phyloP scores from a whole-genome alignment of 2,888 invertebrate species.

The Melolontha melolontha region DNA sequence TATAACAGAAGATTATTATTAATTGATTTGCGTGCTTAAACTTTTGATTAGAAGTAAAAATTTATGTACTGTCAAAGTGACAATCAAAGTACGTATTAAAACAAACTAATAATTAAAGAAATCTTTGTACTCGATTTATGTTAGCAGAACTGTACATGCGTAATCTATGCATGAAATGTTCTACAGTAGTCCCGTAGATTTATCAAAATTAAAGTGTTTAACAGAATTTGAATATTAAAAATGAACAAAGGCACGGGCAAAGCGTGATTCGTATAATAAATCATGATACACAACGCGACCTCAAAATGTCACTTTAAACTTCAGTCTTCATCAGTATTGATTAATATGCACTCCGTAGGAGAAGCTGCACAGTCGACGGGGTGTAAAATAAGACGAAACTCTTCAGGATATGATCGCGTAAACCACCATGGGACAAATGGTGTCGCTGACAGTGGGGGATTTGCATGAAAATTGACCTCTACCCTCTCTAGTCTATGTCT shows the following conservation, averaged over 20 bases:
- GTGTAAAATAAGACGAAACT: constrained; percentile 60
- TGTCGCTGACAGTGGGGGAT: constrained; percentile 58
- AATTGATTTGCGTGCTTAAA: too few relatives aligned
- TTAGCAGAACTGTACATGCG: too few relatives aligned
- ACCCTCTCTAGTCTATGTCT: constrained; percentile 42
- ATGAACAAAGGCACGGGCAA: constrained; percentile 36
- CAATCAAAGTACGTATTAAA: too few relatives aligned
- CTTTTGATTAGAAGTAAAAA: too few relatives aligned
- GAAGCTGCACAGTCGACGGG: constrained; percentile 56
- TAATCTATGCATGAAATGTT: too few relatives aligned
- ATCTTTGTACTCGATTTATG: too few relatives aligned
- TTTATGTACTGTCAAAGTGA: too few relatives aligned
- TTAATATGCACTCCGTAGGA: constrained; percentile 57
- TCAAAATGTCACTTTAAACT: constrained; percentile 54
- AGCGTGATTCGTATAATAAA: constrained; percentile 36
- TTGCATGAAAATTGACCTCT: constrained; percentile 62
- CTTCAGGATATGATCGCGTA: constrained; percentile 48
- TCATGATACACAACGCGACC: constrained; percentile 50
- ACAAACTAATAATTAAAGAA: too few relatives aligned
- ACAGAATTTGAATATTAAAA: constrained; percentile 47
- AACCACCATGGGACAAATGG: constrained; percentile 56
- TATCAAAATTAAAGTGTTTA: constrained; percentile 34
- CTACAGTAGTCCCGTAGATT: constrained; percentile 2
- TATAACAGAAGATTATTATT: too few relatives aligned
- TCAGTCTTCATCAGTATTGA: constrained; percentile 59